Evolutionary conservation across 53 echinoderm and acorn worm species (phyloP).

Genomic region (Apostichopus leukothele): DNA sequence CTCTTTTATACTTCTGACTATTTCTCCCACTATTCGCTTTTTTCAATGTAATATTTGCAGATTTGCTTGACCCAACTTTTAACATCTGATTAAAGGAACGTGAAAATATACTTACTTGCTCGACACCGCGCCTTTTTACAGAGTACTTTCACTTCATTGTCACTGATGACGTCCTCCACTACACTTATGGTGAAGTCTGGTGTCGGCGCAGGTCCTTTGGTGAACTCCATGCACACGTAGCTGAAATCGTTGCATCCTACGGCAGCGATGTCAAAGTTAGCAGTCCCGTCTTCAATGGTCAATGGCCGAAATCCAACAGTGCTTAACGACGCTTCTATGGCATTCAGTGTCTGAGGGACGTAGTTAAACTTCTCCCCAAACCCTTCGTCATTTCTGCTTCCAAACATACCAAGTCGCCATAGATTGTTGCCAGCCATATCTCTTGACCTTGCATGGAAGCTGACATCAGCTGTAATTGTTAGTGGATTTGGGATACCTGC

Average conservation of each 20-base stretch:
- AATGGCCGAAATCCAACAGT: constrained; percentile 49
- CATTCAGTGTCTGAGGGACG: constrained; percentile 68
- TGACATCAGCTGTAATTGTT: constrained; percentile 60
- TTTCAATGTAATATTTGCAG: no score
- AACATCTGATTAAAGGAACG: no score
- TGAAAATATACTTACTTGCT: constrained; percentile 61
- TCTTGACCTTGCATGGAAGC: constrained; percentile 52
- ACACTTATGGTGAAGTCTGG: constrained; percentile 84
- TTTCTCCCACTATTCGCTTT: no score
- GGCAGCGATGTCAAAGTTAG: constrained; percentile 82
- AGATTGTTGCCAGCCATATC: constrained; percentile 74
- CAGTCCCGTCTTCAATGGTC: constrained; percentile 49
- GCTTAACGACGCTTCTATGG: constrained; percentile 53
- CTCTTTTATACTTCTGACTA: no score
- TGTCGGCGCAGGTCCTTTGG: constrained; percentile 63
- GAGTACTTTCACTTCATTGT: constrained; percentile 48
- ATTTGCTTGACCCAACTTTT: no score
- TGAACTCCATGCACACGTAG: constrained; percentile 86
- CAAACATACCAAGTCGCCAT: constrained; percentile 82
- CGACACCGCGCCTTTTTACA: constrained; percentile 67
- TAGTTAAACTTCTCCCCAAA: constrained; percentile 73
- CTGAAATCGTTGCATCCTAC: constrained; percentile 80
- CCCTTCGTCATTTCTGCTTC: constrained; percentile 64
- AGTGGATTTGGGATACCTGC: constrained; percentile 79
- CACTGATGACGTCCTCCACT: constrained; percentile 49